Evolutionary conservation across 2,797 vertebrate genomes (phyloP).

Genomic region (Vultur gryphus): DNA sequence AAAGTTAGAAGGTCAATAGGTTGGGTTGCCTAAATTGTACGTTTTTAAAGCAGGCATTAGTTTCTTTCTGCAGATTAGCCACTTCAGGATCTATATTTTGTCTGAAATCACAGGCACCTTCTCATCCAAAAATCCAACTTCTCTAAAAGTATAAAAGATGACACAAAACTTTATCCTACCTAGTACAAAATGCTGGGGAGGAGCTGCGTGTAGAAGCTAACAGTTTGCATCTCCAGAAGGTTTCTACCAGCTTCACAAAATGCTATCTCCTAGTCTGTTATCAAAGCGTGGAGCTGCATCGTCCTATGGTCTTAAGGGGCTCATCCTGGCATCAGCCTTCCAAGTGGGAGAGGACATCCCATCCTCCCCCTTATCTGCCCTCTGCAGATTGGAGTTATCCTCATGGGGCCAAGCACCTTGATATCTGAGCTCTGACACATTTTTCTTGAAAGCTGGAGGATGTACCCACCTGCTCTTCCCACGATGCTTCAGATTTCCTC

Average conservation of each 20-base stretch:
- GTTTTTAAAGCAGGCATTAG: constrained; percentile 21
- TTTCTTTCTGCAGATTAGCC: constrained; percentile 30
- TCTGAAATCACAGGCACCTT: neutral
- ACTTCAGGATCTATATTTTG: neutral
- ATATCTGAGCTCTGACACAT: neutral
- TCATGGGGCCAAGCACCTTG: neutral
- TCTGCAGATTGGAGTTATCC: neutral
- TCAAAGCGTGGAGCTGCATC: rapidly evolving
- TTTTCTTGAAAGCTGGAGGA: neutral
- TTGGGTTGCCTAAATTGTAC: constrained; percentile 57
- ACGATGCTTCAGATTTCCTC: neutral
- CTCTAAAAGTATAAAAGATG: neutral
- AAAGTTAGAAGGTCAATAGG: constrained; percentile 65
- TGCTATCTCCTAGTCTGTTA: neutral
- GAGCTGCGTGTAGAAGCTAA: neutral
- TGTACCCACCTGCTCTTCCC: neutral
- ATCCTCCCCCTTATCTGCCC: neutral
- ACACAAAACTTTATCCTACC: neutral
- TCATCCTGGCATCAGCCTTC: neutral
- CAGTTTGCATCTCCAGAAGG: neutral
- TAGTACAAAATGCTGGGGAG: neutral
- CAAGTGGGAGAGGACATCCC: neutral
- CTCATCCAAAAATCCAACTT: neutral
- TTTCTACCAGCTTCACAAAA: neutral
- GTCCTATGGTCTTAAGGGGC: neutral